Evolutionary conservation across 2,888 invertebrate species (phyloP).

Genomic region (Galeopsomyia nigrocyanea): DNA sequence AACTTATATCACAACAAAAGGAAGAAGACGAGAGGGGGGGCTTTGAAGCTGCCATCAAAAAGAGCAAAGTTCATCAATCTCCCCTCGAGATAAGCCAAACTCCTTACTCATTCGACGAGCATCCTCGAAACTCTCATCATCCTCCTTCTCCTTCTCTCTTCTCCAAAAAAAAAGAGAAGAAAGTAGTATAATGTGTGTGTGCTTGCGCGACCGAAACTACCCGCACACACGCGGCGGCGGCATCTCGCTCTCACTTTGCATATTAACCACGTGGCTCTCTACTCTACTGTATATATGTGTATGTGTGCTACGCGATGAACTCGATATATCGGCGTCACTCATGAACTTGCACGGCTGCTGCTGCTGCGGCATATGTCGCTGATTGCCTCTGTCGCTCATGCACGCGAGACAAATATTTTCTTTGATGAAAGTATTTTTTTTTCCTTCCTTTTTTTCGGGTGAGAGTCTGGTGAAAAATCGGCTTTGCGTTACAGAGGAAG

Average conservation of each 20-base stretch:
- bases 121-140: no score
- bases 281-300: neutral
- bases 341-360: neutral
- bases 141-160: no score
- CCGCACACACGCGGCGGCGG: neutral
- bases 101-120: no score
- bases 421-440: slow-evolving; percentile 1
- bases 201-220: neutral
- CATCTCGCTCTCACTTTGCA: slow-evolving; percentile 33
- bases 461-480: no score
- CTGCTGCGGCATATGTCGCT: slow-evolving; percentile 4
- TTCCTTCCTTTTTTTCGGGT: no score
- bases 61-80: no score
- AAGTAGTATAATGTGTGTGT: neutral
- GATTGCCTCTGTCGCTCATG: neutral
- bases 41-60: no score
- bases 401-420: neutral
- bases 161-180: no score
- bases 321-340: slow-evolving; percentile 23
- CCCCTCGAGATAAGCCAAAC: no score
- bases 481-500: no score
- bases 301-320: slow-evolving; percentile 11
- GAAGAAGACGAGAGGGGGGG: no score
- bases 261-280: slow-evolving; percentile 18
- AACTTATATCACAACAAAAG: no score